phyloP scores from a whole-genome alignment of 2,888 invertebrate species.

The Caenorhabditis sp. region DNA sequence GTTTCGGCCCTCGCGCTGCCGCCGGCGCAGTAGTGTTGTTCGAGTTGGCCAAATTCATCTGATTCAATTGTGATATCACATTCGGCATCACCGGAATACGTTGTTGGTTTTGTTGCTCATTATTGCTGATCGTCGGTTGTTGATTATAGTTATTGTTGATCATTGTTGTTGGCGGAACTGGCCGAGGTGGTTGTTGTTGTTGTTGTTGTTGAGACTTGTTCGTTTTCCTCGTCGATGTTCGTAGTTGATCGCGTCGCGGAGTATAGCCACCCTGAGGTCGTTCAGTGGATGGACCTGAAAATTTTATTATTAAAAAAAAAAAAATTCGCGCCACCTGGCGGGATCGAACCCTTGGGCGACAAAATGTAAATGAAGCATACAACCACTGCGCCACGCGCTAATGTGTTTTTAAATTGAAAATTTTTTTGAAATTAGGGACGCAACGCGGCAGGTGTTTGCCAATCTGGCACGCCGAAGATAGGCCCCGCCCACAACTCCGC shows the following conservation, averaged over 20 bases:
- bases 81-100: constrained; percentile 30
- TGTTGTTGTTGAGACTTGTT: constrained; percentile 18
- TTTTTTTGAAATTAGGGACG: constrained; percentile 12
- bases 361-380: no score
- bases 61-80: constrained; percentile 32
- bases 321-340: no score
- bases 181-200: background rate
- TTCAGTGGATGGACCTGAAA: constrained; percentile 53
- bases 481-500: no score
- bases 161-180: constrained; percentile 8
- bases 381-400: no score
- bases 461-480: no score
- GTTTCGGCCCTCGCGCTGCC: constrained; percentile 73
- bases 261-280: constrained; percentile 55
- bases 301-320: background rate
- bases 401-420: background rate
- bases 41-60: background rate
- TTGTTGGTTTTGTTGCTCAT: constrained; percentile 27
- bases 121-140: constrained; percentile 16
- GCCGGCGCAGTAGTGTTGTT: constrained; percentile 9
- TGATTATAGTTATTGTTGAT: constrained; percentile 1
- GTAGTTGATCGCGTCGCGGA: constrained; percentile 47
- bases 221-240: constrained; percentile 38
- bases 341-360: no score
- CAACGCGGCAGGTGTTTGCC: no score